Evolutionary conservation across 2,888 invertebrate species (phyloP).

Genomic region (Cylindroiulus punctatus): DNA sequence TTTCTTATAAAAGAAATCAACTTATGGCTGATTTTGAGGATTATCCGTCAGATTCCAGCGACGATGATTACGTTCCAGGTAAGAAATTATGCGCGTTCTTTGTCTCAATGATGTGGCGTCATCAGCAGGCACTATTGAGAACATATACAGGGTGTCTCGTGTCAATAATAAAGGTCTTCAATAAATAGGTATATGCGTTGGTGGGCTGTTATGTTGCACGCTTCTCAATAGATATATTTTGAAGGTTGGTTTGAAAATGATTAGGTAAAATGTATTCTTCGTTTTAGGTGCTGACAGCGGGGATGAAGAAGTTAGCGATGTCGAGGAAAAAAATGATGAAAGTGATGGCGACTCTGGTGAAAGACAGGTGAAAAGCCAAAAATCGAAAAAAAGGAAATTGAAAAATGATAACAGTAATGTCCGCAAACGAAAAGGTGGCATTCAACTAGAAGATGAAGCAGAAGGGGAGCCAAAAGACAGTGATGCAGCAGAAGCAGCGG

Average conservation of each 20-base stretch:
- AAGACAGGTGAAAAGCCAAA: neutral
- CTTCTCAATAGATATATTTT: too few species aligned
- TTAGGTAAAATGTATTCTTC: neutral
- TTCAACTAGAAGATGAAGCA: constrained; percentile 42
- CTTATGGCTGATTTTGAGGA: constrained; percentile 45
- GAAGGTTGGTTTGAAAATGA: too few species aligned
- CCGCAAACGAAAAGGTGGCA: constrained; percentile 52
- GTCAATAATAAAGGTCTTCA: too few species aligned
- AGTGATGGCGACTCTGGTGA: neutral
- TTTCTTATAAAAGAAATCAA: neutral
- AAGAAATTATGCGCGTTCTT: neutral
- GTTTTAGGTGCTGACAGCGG: constrained; percentile 46
- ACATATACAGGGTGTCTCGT: neutral
- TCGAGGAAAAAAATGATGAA: constrained; percentile 50
- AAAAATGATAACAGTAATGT: neutral
- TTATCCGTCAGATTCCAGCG: constrained; percentile 53
- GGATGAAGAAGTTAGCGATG: constrained; percentile 46
- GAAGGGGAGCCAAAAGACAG: neutral
- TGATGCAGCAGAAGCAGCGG: neutral
- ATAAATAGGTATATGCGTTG: too few species aligned
- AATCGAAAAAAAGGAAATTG: neutral
- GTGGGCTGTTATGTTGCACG: too few species aligned
- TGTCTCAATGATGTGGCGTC: neutral
- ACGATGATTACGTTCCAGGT: constrained; percentile 57
- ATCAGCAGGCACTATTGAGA: neutral